Base-by-base conservation (phyloP, 2,113 vertebrate genomes). In the Carlito syrichta region DNA sequence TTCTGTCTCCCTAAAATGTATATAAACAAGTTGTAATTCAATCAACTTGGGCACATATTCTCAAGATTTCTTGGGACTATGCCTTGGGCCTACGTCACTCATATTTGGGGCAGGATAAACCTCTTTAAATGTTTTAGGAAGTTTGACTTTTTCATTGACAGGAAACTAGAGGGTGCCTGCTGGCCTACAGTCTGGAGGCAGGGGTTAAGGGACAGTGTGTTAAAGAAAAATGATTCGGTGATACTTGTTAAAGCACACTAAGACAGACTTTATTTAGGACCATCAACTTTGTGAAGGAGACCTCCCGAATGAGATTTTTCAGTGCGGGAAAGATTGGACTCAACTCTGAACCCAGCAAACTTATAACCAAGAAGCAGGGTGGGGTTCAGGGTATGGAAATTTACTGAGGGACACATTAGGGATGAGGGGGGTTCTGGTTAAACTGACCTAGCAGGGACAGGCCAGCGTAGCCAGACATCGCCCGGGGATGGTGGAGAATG, bases 281-380 rank as follows among this genome's bases (percentile, higher is more conserved):
- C 71, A 2, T 16, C 8, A 0, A 7, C 25, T 0, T 1, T 7
- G 7, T 23, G 23, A 5, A 5, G 30, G 14, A 27, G 16, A 32
- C 91, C 60, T 23, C 73, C 14, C 23, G 0, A 25, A 38, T 30
- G 32, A 12, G 17, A 30, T 22, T 68, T 6, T 22, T 48, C 14
- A 20, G 30, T 19, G 19, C 35, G 50, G 25, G 32, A 60, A 13
- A 60, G n/a, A 25, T 7, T 60, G 79, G 71, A 16, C 73, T 56
- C 60, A 16, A 14, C 13, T 77, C 30, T 9, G 40, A 45, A 43
- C 0, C 19, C 25, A 20, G 38, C 82, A 58, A 23, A 32, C 20
- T 32, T 2, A 20, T 3, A n/a, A 54, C 92, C 43, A 62, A 43
- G 52, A 63, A 82, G 35, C 43, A 14, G 22, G 63, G 43, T 8